Percentiles rank a stretch among this genome's conserved stretches.
Conservation (phyloP, 2,888 invertebrate genomes). For the Drosophila buzzatii region DNA sequence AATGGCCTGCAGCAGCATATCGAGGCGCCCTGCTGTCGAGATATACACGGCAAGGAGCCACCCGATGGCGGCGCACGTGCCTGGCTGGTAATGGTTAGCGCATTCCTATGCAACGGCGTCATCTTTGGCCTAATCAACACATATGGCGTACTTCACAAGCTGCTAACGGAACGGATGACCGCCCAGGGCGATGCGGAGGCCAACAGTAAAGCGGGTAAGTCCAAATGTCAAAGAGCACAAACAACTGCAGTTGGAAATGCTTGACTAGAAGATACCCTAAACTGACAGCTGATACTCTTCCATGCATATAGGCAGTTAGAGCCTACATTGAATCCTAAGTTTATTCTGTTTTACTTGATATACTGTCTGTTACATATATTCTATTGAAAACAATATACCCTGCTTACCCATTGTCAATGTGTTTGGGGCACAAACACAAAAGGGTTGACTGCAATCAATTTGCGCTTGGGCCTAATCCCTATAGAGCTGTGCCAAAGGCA, state of each 20-base stretch:
- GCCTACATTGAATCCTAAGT: no score
- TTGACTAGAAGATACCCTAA: neutral
- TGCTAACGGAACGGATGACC: conserved; percentile 88
- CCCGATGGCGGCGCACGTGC: conserved; percentile 93
- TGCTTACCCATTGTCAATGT: neutral
- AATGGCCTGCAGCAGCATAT: conserved; percentile 64
- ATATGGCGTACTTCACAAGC: conserved; percentile 90
- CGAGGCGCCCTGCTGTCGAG: conserved; percentile 81
- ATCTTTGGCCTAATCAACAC: conserved; percentile 96
- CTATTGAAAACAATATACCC: neutral
- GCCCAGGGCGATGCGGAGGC: conserved; percentile 89
- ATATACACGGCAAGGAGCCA: conserved; percentile 85
- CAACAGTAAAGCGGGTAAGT: conserved; percentile 93
- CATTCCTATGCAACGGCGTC: conserved; percentile 95
- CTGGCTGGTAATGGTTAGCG: conserved; percentile 92
- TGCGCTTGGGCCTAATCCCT: conserved; percentile 53
- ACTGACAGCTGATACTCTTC: neutral
- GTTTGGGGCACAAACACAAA: neutral
- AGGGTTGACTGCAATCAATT: conserved; percentile 29
- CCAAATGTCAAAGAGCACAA: neutral
- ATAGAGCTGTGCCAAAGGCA: conserved; percentile 48
- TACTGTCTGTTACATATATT: neutral
- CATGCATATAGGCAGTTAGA: no score
- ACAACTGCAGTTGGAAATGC: neutral
- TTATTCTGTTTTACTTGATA: no score